Evolutionary conservation across 2,888 invertebrate genomes (phyloP).

Genomic region (Sphaerophoria rueppellii): DNA sequence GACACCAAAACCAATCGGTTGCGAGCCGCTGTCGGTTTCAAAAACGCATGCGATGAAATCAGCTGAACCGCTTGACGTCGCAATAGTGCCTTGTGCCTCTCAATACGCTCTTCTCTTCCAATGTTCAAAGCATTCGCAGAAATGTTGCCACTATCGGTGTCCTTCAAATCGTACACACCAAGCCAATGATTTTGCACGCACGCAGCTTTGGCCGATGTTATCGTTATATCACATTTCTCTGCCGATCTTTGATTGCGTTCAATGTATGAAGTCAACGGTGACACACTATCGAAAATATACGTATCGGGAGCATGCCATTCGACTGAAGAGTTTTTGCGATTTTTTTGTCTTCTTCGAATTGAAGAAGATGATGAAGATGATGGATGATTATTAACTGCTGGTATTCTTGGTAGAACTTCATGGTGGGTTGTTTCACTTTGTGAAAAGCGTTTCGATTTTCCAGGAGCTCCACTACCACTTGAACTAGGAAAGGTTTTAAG

Average conservation of each 20-base stretch:
- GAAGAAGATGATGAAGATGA: slow-evolving; percentile 78
- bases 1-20: slow-evolving; percentile 80
- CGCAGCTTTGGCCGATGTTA: slow-evolving; percentile 76
- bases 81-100: slow-evolving; percentile 78
- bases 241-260: slow-evolving; percentile 64
- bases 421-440: slow-evolving; percentile 81
- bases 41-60: slow-evolving; percentile 78
- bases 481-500: slow-evolving; percentile 35
- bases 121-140: slow-evolving; percentile 72
- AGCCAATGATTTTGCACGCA: slow-evolving; percentile 80
- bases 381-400: slow-evolving; percentile 74
- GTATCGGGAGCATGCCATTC: slow-evolving; percentile 84
- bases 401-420: slow-evolving; percentile 85
- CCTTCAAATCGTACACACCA: slow-evolving; percentile 74
- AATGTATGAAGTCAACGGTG: slow-evolving; percentile 70
- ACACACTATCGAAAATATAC: slow-evolving; percentile 82
- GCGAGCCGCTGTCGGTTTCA: slow-evolving; percentile 78
- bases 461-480: slow-evolving; percentile 28
- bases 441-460: slow-evolving; percentile 70
- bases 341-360: slow-evolving; percentile 42
- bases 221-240: slow-evolving; percentile 63
- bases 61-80: slow-evolving; percentile 80
- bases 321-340: slow-evolving; percentile 41
- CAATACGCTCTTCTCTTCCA: slow-evolving; percentile 80
- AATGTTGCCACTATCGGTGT: slow-evolving; percentile 31